These are phyloP conservation scores for Gonioctena quinquepunctata DNA, from an alignment of 1,140 invertebrate genomes.

Conservation along the genomic window DNA sequence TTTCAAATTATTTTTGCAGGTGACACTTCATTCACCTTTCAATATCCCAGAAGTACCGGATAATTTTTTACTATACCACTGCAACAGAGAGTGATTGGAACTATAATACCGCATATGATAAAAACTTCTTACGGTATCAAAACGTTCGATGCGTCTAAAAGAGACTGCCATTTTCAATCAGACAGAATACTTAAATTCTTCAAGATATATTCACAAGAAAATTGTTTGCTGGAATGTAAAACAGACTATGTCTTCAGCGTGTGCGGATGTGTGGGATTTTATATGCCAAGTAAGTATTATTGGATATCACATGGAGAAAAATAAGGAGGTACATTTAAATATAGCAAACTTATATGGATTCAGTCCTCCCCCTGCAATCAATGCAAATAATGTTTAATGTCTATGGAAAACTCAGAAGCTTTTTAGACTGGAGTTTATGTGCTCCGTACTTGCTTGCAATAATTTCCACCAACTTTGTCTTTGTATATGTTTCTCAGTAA, in stretches of 20 bases:
- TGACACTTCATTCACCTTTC: constrained; percentile 26
- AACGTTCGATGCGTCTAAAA: constrained; percentile 55
- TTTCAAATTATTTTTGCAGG: too few relatives aligned
- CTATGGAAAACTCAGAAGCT: too few relatives aligned
- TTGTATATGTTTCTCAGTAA: too few relatives aligned
- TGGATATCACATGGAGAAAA: too few relatives aligned
- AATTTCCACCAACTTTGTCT: too few relatives aligned
- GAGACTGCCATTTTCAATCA: constrained; percentile 67
- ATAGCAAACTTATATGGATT: too few relatives aligned
- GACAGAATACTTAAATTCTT: constrained; percentile 62
- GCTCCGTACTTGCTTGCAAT: too few relatives aligned
- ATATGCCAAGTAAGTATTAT: constrained; percentile 52
- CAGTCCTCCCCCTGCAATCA: too few relatives aligned
- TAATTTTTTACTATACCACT: constrained; percentile 60
- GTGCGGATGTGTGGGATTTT: constrained; percentile 53
- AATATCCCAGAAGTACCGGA: constrained; percentile 24
- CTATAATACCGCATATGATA: constrained; percentile 61
- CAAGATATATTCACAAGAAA: constrained; percentile 52
- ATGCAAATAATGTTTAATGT: too few relatives aligned
- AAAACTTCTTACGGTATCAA: constrained; percentile 57
- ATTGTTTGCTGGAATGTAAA: constrained; percentile 56
- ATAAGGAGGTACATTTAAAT: too few relatives aligned
- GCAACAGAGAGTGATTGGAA: constrained; percentile 58
- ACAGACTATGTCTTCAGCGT: constrained; percentile 49
- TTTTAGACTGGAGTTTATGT: too few relatives aligned